phyloP scores from a whole-genome alignment of 2,888 invertebrate species.

The Steinernema scapterisci region DNA sequence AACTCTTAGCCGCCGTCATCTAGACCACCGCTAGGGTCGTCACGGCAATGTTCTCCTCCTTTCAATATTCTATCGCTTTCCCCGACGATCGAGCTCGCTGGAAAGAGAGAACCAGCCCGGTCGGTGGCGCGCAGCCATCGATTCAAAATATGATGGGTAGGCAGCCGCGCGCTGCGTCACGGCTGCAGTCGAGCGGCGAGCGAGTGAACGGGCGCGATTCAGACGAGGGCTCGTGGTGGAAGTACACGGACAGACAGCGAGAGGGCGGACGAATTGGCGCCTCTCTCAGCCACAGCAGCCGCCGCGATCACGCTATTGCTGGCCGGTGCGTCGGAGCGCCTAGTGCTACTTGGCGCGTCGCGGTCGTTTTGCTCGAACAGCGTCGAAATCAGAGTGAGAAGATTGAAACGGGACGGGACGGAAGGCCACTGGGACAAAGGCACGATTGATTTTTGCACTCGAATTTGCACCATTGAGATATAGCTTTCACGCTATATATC shows the following conservation, averaged over 20 bases:
- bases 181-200: background rate
- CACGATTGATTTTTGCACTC: conserved; percentile 25
- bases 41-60: background rate
- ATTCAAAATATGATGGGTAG: conserved; percentile 26
- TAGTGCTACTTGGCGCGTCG: conserved; percentile 25
- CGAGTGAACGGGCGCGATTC: no score
- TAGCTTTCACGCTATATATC: background rate
- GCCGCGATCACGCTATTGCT: conserved; percentile 11
- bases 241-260: conserved; percentile 21
- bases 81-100: background rate
- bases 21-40: background rate
- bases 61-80: background rate
- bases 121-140: conserved; percentile 3
- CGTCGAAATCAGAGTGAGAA: conserved; percentile 22
- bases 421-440: conserved; percentile 25
- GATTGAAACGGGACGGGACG: conserved; percentile 22
- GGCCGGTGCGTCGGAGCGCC: background rate
- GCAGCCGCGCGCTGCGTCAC: conserved; percentile 19
- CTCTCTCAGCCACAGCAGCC: background rate
- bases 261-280: conserved; percentile 31
- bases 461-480: conserved; percentile 1
- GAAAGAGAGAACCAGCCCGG: background rate
- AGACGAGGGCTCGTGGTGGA: no score
- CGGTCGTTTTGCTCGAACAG: conserved; percentile 3
- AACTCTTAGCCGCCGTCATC: background rate